Evolutionary conservation across 2,797 vertebrate species (phyloP), one percentile per base, ranked within the genome.

Genomic region (Arctocebus calabarensis): DNA sequence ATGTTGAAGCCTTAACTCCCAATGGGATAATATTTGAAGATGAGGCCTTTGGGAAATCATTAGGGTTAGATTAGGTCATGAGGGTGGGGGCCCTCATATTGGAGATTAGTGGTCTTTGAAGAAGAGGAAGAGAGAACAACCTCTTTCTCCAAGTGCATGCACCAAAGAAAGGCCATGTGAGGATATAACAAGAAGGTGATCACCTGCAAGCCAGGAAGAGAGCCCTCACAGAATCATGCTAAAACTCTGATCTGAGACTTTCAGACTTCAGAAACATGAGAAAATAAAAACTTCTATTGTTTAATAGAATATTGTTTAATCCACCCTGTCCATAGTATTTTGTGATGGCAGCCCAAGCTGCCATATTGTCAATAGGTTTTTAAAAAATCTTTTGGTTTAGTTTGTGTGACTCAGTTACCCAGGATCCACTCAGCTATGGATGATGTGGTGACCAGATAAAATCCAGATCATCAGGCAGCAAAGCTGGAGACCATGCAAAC

Each of bases 341-440:
- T 83, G 3, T 52, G 83, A 71, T 62, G 13, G 23, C 12, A 84
- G 29, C 17, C 20, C n/a, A 78, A 88, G 78, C 22, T 61, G 64
- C 34, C 34, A 62, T 73, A 32, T 77, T 70, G 23, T 32, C 13
- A 79, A 48, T n/a, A 87, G 64, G 12, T 68, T 88, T 64, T 11
- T 90, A 82, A 82, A 92, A 48, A 94, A 34, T 22, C 52, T 79
- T 73, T 68, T 84, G 23, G 12, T 64, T 90, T 94, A 75, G 40
- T 71, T 70, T 37, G 3, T 37, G 29, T 68, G 52, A 70, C 40
- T 89, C 59, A 55, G 22, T 59, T 22, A n/a, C 78, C 45, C 68
- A 82, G 48, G 75, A 86, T 78, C n/a, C 85, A 13, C 3, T 91
- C 40, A 22, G 62, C 9, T 17, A 5, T 23, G 6, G 64, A 45